Evolutionary conservation across 2,888 invertebrate species (phyloP).

Genomic region (Dynastes tityus): DNA sequence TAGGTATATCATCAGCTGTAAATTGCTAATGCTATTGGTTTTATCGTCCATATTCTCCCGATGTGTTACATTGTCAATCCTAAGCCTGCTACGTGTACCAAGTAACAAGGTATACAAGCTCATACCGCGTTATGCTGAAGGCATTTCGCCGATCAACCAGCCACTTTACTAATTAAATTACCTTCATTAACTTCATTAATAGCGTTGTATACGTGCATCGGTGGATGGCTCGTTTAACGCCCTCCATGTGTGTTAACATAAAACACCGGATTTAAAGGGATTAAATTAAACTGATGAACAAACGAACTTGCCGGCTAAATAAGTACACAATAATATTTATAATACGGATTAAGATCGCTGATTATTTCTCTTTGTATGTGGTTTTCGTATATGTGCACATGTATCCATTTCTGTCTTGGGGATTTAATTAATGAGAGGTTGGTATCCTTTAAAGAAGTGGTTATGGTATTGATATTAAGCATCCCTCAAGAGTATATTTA

Average conservation of each 20-base stretch:
- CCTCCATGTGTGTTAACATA: background rate
- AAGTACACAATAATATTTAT: constrained; percentile 30
- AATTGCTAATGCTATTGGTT: no score
- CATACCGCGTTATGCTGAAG: background rate
- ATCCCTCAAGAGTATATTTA: no score
- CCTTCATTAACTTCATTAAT: constrained; percentile 32
- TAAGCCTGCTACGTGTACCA: background rate
- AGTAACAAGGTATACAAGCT: background rate
- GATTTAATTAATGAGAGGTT: no score
- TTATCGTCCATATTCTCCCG: background rate
- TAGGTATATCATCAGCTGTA: no score
- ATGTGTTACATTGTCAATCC: no score
- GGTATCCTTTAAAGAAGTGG: no score
- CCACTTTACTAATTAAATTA: constrained; percentile 39
- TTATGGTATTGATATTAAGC: no score
- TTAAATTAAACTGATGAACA: constrained; percentile 25
- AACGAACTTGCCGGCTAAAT: constrained; percentile 11
- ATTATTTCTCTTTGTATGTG: constrained; percentile 5
- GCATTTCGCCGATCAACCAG: constrained; percentile 30
- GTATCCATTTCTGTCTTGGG: background rate
- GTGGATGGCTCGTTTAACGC: background rate
- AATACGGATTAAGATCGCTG: constrained; percentile 28
- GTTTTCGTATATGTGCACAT: background rate
- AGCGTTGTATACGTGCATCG: constrained; percentile 6
- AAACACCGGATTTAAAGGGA: constrained; percentile 7